Evolutionary conservation across 2,797 vertebrate species (phyloP).

Genomic region (Sebastes glaucus): DNA sequence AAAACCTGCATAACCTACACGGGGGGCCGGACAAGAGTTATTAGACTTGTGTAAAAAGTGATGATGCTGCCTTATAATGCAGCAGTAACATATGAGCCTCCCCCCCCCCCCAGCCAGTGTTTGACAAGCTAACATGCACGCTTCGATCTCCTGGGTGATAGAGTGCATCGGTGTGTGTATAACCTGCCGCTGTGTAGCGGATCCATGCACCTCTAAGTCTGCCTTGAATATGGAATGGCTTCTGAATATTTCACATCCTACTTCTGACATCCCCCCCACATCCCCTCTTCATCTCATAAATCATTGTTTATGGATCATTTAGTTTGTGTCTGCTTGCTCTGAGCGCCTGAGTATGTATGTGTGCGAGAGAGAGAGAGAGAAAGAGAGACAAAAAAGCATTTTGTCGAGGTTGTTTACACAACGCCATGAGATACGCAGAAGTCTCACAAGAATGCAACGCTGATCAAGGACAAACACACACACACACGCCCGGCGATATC

Average conservation of each 20-base stretch:
- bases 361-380: neutral
- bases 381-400: slow-evolving; percentile 25
- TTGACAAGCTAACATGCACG: slow-evolving; percentile 73
- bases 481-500: neutral
- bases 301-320: slow-evolving; percentile 79
- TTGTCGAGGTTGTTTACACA: slow-evolving; percentile 51
- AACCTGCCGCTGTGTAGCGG: slow-evolving; percentile 56
- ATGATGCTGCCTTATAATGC: slow-evolving; percentile 63
- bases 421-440: slow-evolving; percentile 10
- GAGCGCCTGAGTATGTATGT: neutral
- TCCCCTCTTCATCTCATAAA: slow-evolving; percentile 64
- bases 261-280: slow-evolving; percentile 51
- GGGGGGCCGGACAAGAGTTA: slow-evolving; percentile 14
- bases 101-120: slow-evolving; percentile 51
- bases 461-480: slow-evolving; percentile 49
- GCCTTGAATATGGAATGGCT: slow-evolving; percentile 72
- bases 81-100: slow-evolving; percentile 54
- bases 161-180: slow-evolving; percentile 75
- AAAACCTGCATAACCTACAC: slow-evolving; percentile 31
- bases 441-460: slow-evolving; percentile 33
- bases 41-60: slow-evolving; percentile 68
- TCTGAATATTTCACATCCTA: slow-evolving; percentile 76
- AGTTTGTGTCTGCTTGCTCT: slow-evolving; percentile 40
- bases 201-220: slow-evolving; percentile 59
- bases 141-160: slow-evolving; percentile 75